Evolutionary conservation across 1,140 invertebrate genomes (phyloP), one percentile per base, ranked within the genome.

Genomic region (Aphis craccivora): DNA sequence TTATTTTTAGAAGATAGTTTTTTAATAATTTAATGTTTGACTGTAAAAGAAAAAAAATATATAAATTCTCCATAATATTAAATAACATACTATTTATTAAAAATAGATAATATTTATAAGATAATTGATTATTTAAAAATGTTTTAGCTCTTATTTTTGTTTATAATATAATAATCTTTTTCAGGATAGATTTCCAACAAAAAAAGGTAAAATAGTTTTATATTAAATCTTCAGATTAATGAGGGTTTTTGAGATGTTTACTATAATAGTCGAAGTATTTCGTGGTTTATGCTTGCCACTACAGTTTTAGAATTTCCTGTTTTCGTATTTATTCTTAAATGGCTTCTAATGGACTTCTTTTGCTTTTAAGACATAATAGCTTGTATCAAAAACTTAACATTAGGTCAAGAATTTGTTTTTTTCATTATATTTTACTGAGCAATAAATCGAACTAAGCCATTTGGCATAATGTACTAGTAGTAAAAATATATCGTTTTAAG

Each of bases 321-420:
- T 90, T 90, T 90, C 20, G 40, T 91, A 37, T 91, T 91, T 67
- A 91, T 45, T 81, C 45, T 91, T 91, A 91, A 91, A 60, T 91
- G 60, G 60, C 90, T 81, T 76, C 60, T 91, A 91, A 91, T 91
- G 90, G 90, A 91, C 14, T 81, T 76, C 55, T 67, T 67, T 91
- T 76, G 90, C 60, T 91, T 81, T 76, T 45, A 25, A n/a, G 90
- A 48, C 51, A 91, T 11, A 83, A 83, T n/a, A 43, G 43, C 83
- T 51, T 37, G 48, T 88, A 81, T 81, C 67, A 91, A 48, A 43
- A 48, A 81, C 37, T 43, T 45, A 91, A 76, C 90, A 67, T 91
- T 43, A 91, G 37, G 40, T 76, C 23, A 43, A 67, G 43, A 83
- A 37, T 37, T 89, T 51, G 20, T 88, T 35, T 22, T n/a, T 35